Evolutionary conservation across 2,888 invertebrate species (phyloP).

Genomic region (Allacma fusca): DNA sequence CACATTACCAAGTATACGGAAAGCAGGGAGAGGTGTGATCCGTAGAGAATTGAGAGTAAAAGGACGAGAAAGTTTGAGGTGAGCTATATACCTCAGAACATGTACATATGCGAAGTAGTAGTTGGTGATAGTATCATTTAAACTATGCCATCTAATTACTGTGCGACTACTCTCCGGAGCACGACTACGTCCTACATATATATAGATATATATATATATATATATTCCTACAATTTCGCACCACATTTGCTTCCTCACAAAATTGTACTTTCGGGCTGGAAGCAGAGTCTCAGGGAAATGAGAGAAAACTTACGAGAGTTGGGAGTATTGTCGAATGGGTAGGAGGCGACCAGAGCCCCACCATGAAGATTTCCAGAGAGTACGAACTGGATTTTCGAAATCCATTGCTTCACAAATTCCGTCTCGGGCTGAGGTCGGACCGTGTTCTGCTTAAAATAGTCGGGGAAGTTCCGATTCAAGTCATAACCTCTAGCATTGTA

Average conservation of each 20-base stretch:
- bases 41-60: too few relatives aligned
- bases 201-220: background rate
- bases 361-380: constrained; percentile 94
- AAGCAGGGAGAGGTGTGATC: too few relatives aligned
- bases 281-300: constrained; percentile 27
- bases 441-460: constrained; percentile 87
- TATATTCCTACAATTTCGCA: too few relatives aligned
- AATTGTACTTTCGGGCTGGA: background rate
- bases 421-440: constrained; percentile 93
- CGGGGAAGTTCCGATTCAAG: constrained; percentile 95
- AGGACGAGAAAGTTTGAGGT: too few relatives aligned
- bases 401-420: constrained; percentile 92
- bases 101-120: background rate
- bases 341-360: constrained; percentile 93
- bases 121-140: background rate
- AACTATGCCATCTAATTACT: background rate
- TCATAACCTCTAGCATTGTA: constrained; percentile 90
- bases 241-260: too few relatives aligned
- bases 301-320: constrained; percentile 81
- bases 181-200: background rate
- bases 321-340: constrained; percentile 95
- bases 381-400: constrained; percentile 90
- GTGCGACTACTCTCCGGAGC: too few relatives aligned
- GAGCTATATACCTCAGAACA: too few relatives aligned
- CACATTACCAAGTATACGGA: too few relatives aligned